A percentile compares a stretch with the other conserved stretches of the same genome.
Conservation (phyloP, 64 coral and sea anemone species). For the Dendronephthya gigantea region DNA sequence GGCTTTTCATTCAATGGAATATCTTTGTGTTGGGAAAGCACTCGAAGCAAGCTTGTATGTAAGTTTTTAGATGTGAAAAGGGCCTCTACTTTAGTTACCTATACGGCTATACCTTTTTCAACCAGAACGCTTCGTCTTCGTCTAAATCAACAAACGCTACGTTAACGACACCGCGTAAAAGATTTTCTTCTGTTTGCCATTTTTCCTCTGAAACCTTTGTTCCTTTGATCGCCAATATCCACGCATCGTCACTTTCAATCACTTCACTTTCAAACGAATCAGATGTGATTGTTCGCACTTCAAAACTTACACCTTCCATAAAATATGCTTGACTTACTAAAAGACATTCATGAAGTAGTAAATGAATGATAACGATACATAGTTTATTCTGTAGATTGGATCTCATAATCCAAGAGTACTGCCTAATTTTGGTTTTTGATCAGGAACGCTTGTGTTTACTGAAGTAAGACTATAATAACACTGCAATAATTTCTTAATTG, state of each 20-base stretch:
- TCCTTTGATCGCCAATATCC: slow-evolving; percentile 69
- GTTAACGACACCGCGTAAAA: slow-evolving; percentile 43
- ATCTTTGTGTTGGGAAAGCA: too few relatives aligned
- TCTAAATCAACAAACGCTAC: background rate
- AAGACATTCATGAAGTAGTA: background rate
- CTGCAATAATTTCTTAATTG: too few relatives aligned
- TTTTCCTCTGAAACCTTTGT: slow-evolving; percentile 43
- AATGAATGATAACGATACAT: background rate
- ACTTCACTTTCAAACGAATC: slow-evolving; percentile 48
- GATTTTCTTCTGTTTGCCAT: slow-evolving; percentile 47
- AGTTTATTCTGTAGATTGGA: background rate
- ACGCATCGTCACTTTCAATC: slow-evolving; percentile 52
- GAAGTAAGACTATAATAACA: background rate
- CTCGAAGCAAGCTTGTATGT: too few relatives aligned
- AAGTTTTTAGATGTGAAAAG: too few relatives aligned
- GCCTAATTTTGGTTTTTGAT: background rate
- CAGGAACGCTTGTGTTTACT: background rate
- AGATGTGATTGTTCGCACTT: slow-evolving; percentile 32
- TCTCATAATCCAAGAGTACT: background rate
- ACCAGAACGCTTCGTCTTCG: background rate
- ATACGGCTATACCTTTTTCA: background rate
- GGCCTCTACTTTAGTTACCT: too few relatives aligned
- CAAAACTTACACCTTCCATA: slow-evolving; percentile 10
- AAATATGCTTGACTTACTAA: background rate
- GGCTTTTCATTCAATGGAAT: too few relatives aligned